Conservation (phyloP, 2,113 vertebrate species). For the Puffinus mauretanicus region DNA sequence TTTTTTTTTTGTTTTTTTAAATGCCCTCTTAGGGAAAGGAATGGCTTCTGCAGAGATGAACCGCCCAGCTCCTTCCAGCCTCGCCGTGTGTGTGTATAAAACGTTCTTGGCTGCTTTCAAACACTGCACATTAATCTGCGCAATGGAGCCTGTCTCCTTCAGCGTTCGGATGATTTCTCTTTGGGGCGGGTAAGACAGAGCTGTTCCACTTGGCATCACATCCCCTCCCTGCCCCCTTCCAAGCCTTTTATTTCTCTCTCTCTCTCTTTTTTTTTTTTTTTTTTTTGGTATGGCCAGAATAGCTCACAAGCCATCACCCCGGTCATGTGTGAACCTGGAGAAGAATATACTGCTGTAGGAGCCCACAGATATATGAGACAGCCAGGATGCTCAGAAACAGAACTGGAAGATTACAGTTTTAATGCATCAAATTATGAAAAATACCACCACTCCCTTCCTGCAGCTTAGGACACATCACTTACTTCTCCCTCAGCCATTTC, state of each 20-base stretch:
- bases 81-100: not conserved
- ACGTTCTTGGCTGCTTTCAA: slow-evolving; percentile 40
- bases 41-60: slow-evolving; percentile 24
- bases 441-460: not conserved
- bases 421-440: slow-evolving; percentile 53
- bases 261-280: not conserved
- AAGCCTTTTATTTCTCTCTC: not conserved
- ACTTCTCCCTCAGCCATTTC: not conserved
- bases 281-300: not conserved
- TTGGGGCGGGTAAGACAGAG: not conserved
- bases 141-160: slow-evolving; percentile 25
- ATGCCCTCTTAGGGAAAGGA: slow-evolving; percentile 1
- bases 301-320: not conserved
- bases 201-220: slow-evolving; percentile 31
- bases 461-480: not conserved
- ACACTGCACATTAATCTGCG: slow-evolving; percentile 8
- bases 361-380: not conserved
- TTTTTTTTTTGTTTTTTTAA: not conserved
- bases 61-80: slow-evolving; percentile 16
- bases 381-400: not conserved
- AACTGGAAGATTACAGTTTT: slow-evolving; percentile 32
- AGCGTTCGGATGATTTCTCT: slow-evolving; percentile 34
- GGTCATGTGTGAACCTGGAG: not conserved
- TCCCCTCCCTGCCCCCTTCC: not conserved
- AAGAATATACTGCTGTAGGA: not conserved